Base-by-base conservation (phyloP, 2,113 vertebrate genomes). In the Festucalex cinctus region DNA sequence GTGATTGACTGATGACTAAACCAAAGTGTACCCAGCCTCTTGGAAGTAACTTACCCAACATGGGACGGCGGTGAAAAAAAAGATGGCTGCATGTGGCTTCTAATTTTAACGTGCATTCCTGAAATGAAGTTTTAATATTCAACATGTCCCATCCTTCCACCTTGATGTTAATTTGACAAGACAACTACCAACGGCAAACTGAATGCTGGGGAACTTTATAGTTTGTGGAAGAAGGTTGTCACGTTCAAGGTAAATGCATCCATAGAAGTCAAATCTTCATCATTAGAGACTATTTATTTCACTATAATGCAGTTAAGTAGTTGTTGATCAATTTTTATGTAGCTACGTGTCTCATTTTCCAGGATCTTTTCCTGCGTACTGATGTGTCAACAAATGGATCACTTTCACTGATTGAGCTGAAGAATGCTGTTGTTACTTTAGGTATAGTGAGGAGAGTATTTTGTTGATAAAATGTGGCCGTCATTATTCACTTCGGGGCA, bases 101-200 rank as follows among this genome's bases (percentile, higher is more conserved):
- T 41, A 41, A 41, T 13, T 41, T 9, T 41, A 9, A 41, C 3
- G 39, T 41, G 10, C 39, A 41, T 41, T 41, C 39, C 39, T 12
- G 39, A 41, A 41, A 41, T 32, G 28, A 32, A 32, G 28, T 32
- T 4, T 2, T 32, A 32, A 2, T 32, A 32, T 32, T 32, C 28
- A 32, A 32, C 17, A 14, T 32, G 26, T 46, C 7, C 9, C 19
- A 7, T 1, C 14, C 28, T 49, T 20, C 20, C 44, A 37, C 74
- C 86, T 90, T 90, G 78, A 90, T 58, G 7, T 9, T 36, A 13
- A 6, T 0, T 35, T 62, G 22, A 72, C 57, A 68, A 89, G 91
- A 70, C 85, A 1, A 90, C 88, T 0, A 78, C 87, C 49, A 88
- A 88, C 3, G 89, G 90, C 46, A 91, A 81, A 69, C 81, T 93